Conservation (phyloP, 1,140 invertebrate species). For the Lepeophtheirus salmonis region DNA sequence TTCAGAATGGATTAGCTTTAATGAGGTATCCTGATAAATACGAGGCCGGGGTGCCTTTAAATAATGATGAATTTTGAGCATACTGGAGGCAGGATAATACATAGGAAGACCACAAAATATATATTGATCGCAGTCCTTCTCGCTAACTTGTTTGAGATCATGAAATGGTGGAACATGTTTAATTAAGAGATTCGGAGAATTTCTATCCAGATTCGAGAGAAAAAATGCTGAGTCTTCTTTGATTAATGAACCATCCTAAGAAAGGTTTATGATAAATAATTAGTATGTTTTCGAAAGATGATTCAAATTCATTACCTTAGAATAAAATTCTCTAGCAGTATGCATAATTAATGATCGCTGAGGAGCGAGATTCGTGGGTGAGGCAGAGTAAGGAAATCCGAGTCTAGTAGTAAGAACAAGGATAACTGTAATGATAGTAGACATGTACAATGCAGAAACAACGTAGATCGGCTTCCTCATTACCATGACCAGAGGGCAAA, state of each 20-base stretch:
- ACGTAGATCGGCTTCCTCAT: constrained; percentile 23
- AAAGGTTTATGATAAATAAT: no score
- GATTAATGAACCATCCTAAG: neutral
- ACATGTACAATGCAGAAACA: constrained; percentile 20
- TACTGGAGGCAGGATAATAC: constrained; percentile 25
- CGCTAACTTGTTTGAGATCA: constrained; percentile 22
- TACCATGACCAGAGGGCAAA: constrained; percentile 28
- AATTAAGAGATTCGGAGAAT: constrained; percentile 15
- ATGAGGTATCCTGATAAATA: neutral
- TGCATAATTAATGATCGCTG: constrained; percentile 22
- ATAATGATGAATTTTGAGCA: constrained; percentile 18
- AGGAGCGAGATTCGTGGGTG: constrained; percentile 20
- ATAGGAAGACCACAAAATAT: constrained; percentile 31
- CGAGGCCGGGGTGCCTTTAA: neutral
- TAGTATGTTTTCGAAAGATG: no score
- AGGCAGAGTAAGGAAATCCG: constrained; percentile 29
- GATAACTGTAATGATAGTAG: constrained; percentile 23
- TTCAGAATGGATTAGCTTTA: neutral
- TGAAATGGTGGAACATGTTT: constrained; percentile 24
- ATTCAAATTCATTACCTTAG: neutral
- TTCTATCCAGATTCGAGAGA: constrained; percentile 18
- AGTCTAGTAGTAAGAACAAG: constrained; percentile 27
- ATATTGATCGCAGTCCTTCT: constrained; percentile 24
- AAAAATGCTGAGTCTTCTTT: constrained; percentile 16
- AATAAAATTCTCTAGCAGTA: constrained; percentile 14